A percentile compares a stretch with the other conserved stretches of the same genome.
These are phyloP conservation scores for Mactromeris polynyma DNA, from an alignment of 2,888 invertebrate species.

Conservation along the genomic window DNA sequence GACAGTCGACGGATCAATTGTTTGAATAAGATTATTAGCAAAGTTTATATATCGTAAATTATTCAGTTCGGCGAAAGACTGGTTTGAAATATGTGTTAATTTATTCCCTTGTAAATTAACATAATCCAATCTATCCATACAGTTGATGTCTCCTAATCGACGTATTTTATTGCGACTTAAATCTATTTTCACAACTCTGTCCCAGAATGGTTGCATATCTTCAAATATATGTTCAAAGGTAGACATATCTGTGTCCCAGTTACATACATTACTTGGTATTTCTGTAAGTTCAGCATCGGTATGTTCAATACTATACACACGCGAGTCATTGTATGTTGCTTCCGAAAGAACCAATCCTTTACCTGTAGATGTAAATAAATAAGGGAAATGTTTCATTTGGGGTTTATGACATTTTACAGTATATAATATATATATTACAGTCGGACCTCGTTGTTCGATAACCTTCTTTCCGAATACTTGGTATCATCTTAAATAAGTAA, in stretches of 20 bases:
- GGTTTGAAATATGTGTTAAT: conserved; percentile 32
- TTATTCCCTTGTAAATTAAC: conserved; percentile 27
- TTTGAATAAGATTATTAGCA: background rate
- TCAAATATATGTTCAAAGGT: background rate
- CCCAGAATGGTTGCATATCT: conserved; percentile 1
- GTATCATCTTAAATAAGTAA: too few species aligned
- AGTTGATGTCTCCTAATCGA: conserved; percentile 26
- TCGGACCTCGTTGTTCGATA: too few species aligned
- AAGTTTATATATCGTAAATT: conserved; percentile 21
- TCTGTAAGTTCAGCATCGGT: conserved; percentile 23
- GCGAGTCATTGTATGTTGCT: background rate
- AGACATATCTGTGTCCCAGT: conserved; percentile 34
- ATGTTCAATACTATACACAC: conserved; percentile 41
- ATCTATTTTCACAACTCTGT: conserved; percentile 31
- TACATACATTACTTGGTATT: conserved; percentile 52
- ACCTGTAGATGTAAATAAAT: too few species aligned
- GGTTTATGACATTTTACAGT: too few species aligned
- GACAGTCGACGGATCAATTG: background rate
- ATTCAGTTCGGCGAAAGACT: conserved; percentile 26
- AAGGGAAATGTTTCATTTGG: too few species aligned
- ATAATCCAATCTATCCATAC: conserved; percentile 28
- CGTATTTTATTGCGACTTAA: conserved; percentile 31
- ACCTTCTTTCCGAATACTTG: too few species aligned
- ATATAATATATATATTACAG: too few species aligned
- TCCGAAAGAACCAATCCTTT: conserved; percentile 25